Evolutionary conservation across 2,113 vertebrate genomes (phyloP).

Genomic region (Callionymus lyra): DNA sequence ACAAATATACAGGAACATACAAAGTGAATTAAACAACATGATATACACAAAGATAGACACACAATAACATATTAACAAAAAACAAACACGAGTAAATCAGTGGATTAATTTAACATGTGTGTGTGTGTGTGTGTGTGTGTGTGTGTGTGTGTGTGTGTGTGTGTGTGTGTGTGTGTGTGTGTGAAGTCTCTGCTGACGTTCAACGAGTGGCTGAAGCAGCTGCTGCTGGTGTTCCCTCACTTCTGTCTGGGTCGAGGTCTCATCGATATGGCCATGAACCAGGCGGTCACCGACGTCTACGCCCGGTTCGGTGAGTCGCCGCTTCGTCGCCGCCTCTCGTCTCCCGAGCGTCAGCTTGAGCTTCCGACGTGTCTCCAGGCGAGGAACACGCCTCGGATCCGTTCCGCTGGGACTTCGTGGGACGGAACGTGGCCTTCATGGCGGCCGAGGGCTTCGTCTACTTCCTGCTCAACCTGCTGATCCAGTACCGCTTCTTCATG

Average conservation of each 20-base stretch:
- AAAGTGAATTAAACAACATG: no score
- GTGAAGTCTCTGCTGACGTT: slow-evolving; percentile 75
- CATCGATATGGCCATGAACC: slow-evolving; percentile 92
- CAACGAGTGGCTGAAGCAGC: slow-evolving; percentile 80
- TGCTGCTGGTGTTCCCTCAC: slow-evolving; percentile 85
- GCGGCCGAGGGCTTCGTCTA: slow-evolving; percentile 79
- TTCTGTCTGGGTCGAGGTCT: slow-evolving; percentile 95
- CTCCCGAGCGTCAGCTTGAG: no score
- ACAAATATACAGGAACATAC: no score
- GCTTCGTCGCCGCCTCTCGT: no score
- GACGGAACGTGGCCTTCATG: slow-evolving; percentile 86
- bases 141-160: background rate
- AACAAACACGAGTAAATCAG: no score
- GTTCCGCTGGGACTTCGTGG: slow-evolving; percentile 88
- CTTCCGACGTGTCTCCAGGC: slow-evolving; percentile 74
- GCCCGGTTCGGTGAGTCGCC: slow-evolving; percentile 86
- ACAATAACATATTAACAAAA: no score
- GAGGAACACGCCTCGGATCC: slow-evolving; percentile 74
- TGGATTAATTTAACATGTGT: background rate
- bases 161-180: slow-evolving; percentile 1
- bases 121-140: background rate
- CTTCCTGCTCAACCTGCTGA: slow-evolving; percentile 80
- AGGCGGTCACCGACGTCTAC: slow-evolving; percentile 92
- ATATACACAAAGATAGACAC: no score
- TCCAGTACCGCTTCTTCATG: slow-evolving; percentile 77